phyloP scores from a whole-genome alignment of 2,797 vertebrate genomes.

The Pipistrellus kuhlii region DNA sequence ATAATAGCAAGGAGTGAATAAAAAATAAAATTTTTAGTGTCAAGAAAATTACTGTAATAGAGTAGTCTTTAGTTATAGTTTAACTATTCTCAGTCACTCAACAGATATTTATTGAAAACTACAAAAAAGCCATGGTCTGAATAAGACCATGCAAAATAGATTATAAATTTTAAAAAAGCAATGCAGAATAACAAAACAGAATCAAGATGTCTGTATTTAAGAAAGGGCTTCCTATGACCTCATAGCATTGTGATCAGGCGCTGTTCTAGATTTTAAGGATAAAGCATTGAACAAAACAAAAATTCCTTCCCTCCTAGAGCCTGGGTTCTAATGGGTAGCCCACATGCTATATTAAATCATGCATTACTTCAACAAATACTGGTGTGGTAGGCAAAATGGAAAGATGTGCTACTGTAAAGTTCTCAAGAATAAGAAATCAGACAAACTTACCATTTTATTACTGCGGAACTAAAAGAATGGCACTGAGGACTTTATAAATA shows the following conservation, averaged over 20 bases:
- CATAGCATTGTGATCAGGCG: background rate
- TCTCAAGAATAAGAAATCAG: background rate
- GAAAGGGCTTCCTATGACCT: too few relatives aligned
- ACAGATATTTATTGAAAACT: background rate
- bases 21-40: conserved; percentile 44
- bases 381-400: background rate
- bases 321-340: background rate
- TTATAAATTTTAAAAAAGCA: too few relatives aligned
- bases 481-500: background rate
- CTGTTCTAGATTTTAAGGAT: background rate
- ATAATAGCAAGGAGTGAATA: background rate
- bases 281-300: background rate
- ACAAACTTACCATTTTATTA: background rate
- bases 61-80: background rate
- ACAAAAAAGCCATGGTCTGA: too few relatives aligned
- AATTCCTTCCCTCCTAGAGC: background rate
- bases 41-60: conserved; percentile 14
- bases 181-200: too few relatives aligned
- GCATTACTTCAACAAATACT: background rate
- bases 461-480: background rate
- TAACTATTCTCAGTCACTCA: background rate
- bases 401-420: conserved; percentile 2
- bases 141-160: too few relatives aligned
- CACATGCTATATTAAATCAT: background rate
- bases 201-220: too few relatives aligned